phyloP scores from a whole-genome alignment of 2,888 invertebrate species.

The Alloscopus bannaensis region DNA sequence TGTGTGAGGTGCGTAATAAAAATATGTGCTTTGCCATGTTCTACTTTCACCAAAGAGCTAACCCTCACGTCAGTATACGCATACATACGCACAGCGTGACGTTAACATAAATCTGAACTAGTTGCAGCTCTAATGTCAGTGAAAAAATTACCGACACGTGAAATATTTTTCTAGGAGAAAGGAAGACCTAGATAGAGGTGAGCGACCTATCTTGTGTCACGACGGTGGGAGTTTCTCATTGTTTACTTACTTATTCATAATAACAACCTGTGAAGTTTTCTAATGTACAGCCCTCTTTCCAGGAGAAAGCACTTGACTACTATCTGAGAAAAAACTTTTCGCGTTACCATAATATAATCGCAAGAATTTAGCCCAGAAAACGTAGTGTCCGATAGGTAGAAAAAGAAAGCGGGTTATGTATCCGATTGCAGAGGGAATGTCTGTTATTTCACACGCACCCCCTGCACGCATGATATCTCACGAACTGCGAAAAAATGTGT shows the following conservation, averaged over 20 bases:
- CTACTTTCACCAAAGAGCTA: neutral
- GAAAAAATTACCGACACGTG: conserved; percentile 46
- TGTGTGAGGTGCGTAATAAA: conserved; percentile 22
- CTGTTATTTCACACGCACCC: too few relatives aligned
- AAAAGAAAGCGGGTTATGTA: too few relatives aligned
- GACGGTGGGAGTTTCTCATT: conserved; percentile 7
- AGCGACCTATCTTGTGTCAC: conserved; percentile 38
- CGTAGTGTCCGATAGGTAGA: too few relatives aligned
- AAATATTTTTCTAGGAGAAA: conserved; percentile 15
- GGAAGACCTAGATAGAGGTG: conserved; percentile 48
- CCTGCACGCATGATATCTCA: too few relatives aligned
- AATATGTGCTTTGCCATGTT: neutral
- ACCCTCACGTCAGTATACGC: conserved; percentile 10
- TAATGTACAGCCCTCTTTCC: neutral
- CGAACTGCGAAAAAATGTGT: too few relatives aligned
- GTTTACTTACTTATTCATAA: conserved; percentile 26
- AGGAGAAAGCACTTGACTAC: neutral
- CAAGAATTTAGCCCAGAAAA: too few relatives aligned
- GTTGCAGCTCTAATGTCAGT: conserved; percentile 36
- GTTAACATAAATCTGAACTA: conserved; percentile 23
- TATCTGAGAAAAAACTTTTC: neutral
- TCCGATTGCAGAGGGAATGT: too few relatives aligned
- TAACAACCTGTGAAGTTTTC: neutral
- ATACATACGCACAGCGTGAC: conserved; percentile 6
- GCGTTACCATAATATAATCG: too few relatives aligned